Conservation (phyloP, 1,140 invertebrate species). For the Heliconius nattereri region DNA sequence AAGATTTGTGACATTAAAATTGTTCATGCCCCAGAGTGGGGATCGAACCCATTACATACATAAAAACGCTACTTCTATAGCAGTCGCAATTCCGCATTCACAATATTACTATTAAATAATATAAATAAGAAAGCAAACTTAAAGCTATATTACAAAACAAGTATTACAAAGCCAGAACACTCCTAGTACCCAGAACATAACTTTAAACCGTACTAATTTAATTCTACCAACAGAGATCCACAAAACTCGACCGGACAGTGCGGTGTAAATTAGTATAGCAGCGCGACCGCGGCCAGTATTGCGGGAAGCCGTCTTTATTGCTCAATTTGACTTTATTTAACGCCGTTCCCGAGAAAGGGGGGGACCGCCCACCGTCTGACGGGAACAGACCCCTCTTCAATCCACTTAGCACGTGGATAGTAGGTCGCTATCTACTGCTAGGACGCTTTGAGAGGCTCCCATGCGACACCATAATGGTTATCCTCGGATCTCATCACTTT, state of each 20-base stretch:
- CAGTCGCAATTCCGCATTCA: too few relatives aligned
- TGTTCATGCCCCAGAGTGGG: too few relatives aligned
- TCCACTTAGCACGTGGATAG: constrained; percentile 71
- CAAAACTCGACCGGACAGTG: constrained; percentile 22
- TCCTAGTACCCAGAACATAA: background rate
- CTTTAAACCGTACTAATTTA: background rate
- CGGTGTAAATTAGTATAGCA: constrained; percentile 65
- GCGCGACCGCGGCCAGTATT: constrained; percentile 66
- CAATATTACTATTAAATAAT: too few relatives aligned
- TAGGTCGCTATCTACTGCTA: constrained; percentile 65
- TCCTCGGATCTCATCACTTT: constrained; percentile 42
- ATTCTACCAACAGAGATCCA: constrained; percentile 1
- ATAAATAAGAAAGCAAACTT: too few relatives aligned
- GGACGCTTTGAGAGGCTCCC: constrained; percentile 47
- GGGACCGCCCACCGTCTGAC: constrained; percentile 56
- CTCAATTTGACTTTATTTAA: constrained; percentile 82
- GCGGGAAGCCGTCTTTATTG: constrained; percentile 77
- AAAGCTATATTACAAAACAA: background rate
- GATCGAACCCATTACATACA: too few relatives aligned
- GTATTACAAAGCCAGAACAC: background rate
- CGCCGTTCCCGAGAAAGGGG: constrained; percentile 65
- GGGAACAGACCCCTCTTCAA: constrained; percentile 76
- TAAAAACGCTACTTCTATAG: too few relatives aligned
- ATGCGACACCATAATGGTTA: constrained; percentile 44
- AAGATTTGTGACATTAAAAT: too few relatives aligned